These are phyloP conservation scores for Pampusana beccarii DNA, from an alignment of 2,113 vertebrate genomes.

Conservation along the genomic window DNA sequence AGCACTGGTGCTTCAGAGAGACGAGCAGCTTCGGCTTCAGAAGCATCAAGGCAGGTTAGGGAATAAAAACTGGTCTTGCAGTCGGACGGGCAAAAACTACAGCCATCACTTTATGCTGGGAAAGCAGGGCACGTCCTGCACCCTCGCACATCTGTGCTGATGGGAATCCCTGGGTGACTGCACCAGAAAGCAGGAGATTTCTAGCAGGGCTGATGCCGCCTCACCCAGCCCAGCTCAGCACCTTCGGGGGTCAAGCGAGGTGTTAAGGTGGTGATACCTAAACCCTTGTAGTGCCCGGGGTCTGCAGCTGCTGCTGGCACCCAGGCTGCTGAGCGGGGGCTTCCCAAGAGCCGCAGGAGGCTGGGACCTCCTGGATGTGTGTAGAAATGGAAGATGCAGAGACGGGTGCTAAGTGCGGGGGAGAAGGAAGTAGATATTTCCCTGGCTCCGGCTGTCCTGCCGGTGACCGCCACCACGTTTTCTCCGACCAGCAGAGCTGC, in stretches of 20 bases:
- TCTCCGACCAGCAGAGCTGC: background rate
- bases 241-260: background rate
- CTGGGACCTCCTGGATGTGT: background rate
- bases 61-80: background rate
- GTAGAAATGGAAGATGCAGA: background rate
- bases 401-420: background rate
- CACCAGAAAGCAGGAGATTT: background rate
- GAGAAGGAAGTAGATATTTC: background rate
- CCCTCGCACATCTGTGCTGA: background rate
- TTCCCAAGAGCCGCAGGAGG: background rate
- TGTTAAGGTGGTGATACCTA: rapidly evolving
- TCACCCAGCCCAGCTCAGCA: background rate
- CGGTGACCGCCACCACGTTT: background rate
- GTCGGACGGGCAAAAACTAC: background rate
- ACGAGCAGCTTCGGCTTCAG: background rate
- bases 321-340: background rate
- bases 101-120: background rate
- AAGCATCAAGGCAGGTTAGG: background rate
- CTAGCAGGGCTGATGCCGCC: background rate
- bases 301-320: background rate
- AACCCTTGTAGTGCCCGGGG: background rate
- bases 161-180: background rate
- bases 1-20: background rate
- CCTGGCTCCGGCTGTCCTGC: background rate
- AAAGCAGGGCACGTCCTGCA: background rate